phyloP scores from a whole-genome alignment of 2,113 vertebrate genomes.

The Elaphurus davidianus region DNA sequence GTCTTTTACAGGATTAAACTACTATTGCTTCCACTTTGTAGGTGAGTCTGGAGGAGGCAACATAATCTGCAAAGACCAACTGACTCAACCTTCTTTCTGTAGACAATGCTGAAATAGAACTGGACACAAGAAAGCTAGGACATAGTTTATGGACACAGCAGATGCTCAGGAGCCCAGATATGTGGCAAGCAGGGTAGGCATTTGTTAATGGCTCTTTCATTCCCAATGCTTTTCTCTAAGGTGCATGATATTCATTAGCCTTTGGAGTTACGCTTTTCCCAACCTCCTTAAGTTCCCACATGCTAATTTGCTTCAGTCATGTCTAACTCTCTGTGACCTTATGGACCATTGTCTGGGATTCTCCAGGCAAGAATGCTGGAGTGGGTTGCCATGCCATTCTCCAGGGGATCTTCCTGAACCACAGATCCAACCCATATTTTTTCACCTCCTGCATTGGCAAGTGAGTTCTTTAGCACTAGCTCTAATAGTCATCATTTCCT shows the following conservation, averaged over 20 bases:
- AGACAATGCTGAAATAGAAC: neutral
- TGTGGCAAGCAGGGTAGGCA: accelerated
- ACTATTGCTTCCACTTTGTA: neutral
- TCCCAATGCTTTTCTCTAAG: neutral
- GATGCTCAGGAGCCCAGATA: neutral
- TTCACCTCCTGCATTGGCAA: neutral
- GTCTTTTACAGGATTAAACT: neutral
- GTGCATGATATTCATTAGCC: neutral
- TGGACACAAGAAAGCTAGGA: neutral
- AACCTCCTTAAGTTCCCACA: neutral
- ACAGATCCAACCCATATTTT: neutral
- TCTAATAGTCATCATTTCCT: neutral
- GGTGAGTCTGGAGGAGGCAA: neutral
- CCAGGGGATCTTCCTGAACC: neutral
- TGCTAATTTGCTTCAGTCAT: neutral
- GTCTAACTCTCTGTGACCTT: neutral
- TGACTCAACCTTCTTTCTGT: neutral
- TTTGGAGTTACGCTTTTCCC: neutral
- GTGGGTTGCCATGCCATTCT: neutral
- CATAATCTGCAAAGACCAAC: neutral
- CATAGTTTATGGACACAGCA: neutral
- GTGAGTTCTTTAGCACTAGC: neutral
- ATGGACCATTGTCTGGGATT: neutral
- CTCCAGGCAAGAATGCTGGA: neutral
- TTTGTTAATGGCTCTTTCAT: too few relatives aligned